phyloP scores from a whole-genome alignment of 2,113 vertebrate species.

The Cyphomyrus discorhynchus region DNA sequence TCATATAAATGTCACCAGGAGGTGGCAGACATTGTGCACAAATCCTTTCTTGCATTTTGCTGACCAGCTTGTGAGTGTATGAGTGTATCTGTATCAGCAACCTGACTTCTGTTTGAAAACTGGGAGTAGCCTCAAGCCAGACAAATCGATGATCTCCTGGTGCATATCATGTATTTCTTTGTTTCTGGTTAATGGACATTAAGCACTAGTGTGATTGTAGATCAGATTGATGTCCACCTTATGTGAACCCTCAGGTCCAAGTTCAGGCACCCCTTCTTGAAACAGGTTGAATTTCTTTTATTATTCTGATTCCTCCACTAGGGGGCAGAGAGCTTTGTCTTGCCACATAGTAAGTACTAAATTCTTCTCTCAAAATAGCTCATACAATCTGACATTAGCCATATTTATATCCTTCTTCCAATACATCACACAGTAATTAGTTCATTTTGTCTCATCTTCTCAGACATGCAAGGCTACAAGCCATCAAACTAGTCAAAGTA shows the following conservation, averaged over 20 bases:
- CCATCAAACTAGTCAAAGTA: neutral
- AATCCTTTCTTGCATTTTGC: neutral
- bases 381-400: neutral
- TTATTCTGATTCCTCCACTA: neutral
- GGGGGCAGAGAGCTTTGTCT: neutral
- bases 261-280: neutral
- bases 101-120: neutral
- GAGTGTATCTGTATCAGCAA: neutral
- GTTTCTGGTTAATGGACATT: neutral
- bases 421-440: neutral
- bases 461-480: neutral
- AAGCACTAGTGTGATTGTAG: neutral
- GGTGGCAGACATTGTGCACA: neutral
- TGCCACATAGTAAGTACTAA: neutral
- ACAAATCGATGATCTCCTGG: neutral
- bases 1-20: constrained; percentile 1
- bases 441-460: neutral
- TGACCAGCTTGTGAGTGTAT: neutral
- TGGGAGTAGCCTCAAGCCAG: neutral
- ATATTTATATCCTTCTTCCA: neutral
- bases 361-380: neutral
- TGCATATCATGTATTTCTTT: neutral
- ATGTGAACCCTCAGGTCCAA: neutral
- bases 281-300: neutral
- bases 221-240: neutral